A percentile compares a stretch with the other conserved stretches of the same genome.
Conservation (phyloP, 1,140 invertebrate genomes). For the Drosophila erecta region DNA sequence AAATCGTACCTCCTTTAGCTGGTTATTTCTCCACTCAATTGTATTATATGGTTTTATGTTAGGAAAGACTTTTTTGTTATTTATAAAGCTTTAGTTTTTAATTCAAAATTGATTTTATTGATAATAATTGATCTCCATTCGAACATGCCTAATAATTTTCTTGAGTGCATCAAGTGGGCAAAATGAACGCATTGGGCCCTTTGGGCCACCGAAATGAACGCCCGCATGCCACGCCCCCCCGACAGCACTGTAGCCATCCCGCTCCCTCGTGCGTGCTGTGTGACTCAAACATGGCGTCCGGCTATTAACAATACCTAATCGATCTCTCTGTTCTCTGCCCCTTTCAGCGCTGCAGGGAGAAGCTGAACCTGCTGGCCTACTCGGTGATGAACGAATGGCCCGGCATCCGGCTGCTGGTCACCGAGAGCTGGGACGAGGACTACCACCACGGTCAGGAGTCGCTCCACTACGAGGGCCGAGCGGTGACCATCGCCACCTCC, state of each 20-base stretch:
- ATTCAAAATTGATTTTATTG: no score
- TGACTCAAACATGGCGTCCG: slow-evolving; percentile 74
- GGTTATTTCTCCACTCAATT: not conserved
- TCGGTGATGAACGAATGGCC: slow-evolving; percentile 99
- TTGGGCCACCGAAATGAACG: slow-evolving; percentile 70
- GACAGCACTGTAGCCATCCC: slow-evolving; percentile 30
- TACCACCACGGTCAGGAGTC: slow-evolving; percentile 91
- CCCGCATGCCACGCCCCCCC: slow-evolving; percentile 70
- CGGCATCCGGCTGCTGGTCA: slow-evolving; percentile 95
- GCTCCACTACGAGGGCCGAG: slow-evolving; percentile 97
- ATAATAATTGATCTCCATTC: not conserved
- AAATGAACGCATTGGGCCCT: slow-evolving; percentile 66
- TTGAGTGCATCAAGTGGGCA: not conserved
- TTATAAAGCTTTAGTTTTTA: no score
- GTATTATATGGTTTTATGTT: no score
- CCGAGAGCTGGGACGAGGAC: slow-evolving; percentile 97
- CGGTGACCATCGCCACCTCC: slow-evolving; percentile 97
- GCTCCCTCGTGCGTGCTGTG: slow-evolving; percentile 25
- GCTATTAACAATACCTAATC: slow-evolving; percentile 52
- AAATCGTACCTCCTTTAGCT: not conserved
- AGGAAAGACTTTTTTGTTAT: no score
- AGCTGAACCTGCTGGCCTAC: slow-evolving; percentile 96
- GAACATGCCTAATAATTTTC: not conserved
- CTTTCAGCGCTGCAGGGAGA: slow-evolving; percentile 96
- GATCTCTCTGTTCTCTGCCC: slow-evolving; percentile 34